A percentile compares a stretch with the other conserved stretches of the same genome.
Evolutionary conservation across 2,888 invertebrate genomes (phyloP).

Genomic region (Mesochorus sp.): DNA sequence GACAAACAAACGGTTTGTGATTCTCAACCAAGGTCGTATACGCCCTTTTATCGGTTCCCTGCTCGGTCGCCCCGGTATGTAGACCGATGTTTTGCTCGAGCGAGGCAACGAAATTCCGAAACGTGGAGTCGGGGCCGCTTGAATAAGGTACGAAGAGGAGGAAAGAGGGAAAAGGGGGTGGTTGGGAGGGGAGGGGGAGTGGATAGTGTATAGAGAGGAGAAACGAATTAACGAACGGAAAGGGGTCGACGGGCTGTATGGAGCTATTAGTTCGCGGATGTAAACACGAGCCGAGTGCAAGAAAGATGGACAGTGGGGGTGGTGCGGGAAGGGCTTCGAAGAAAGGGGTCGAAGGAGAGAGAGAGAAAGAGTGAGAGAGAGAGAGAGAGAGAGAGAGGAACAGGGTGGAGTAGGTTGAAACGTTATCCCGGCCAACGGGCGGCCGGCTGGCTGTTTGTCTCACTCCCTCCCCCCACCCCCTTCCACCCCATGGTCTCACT

Average conservation of each 20-base stretch:
- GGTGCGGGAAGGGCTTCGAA: constrained; percentile 9
- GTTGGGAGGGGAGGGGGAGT: not conserved
- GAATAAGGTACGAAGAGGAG: constrained; percentile 11
- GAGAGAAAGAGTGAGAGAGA: constrained; percentile 16
- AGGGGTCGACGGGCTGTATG: constrained; percentile 62
- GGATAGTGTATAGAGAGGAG: constrained; percentile 34
- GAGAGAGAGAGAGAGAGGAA: constrained; percentile 29
- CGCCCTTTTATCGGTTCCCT: not conserved
- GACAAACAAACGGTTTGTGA: too few relatives aligned
- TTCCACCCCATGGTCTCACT: constrained; percentile 66
- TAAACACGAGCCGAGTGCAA: constrained; percentile 68
- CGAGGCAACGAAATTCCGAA: constrained; percentile 37
- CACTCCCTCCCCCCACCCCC: constrained; percentile 57
- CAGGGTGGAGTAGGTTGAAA: constrained; percentile 63
- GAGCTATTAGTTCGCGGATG: constrained; percentile 74
- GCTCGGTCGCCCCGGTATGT: too few relatives aligned
- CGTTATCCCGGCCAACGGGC: constrained; percentile 72
- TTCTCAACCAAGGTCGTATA: too few relatives aligned
- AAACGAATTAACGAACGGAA: constrained; percentile 70
- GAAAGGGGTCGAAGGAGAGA: constrained; percentile 29
- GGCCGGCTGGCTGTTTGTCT: constrained; percentile 66
- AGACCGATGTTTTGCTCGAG: constrained; percentile 14
- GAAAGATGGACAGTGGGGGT: constrained; percentile 47
- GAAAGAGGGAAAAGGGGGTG: not conserved
- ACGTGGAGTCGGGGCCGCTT: not conserved